These are phyloP conservation scores for Cerastis rubricosa DNA, from an alignment of 2,888 invertebrate genomes.

Conservation along the genomic window DNA sequence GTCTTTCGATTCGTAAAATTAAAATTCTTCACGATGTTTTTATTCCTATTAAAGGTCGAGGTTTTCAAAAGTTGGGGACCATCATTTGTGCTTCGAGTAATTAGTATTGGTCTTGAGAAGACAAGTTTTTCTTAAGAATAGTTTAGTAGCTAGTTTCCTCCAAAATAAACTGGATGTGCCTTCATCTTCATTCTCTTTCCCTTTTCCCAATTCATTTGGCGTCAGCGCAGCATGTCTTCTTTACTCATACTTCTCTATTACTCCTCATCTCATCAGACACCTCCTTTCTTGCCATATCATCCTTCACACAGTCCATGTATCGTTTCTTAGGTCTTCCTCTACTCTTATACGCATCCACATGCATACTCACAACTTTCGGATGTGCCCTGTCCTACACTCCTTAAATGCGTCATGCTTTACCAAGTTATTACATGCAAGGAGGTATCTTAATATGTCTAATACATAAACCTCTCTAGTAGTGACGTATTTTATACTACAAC, in stretches of 20 bases:
- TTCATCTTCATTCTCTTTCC: neutral
- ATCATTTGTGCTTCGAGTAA: neutral
- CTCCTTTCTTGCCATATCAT: too few relatives aligned
- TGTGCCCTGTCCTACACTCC: neutral
- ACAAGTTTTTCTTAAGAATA: neutral
- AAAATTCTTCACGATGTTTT: neutral
- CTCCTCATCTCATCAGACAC: too few relatives aligned
- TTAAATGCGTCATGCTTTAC: neutral
- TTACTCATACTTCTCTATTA: too few relatives aligned
- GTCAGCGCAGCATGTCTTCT: too few relatives aligned
- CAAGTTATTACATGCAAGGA: neutral
- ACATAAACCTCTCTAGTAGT: neutral
- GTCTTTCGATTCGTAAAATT: too few relatives aligned
- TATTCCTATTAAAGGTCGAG: neutral
- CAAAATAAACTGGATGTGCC: neutral
- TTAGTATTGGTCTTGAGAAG: neutral
- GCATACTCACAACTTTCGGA: too few relatives aligned
- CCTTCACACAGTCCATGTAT: too few relatives aligned
- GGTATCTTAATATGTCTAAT: neutral
- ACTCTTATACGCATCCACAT: too few relatives aligned
- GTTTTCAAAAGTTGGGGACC: neutral
- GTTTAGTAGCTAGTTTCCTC: neutral
- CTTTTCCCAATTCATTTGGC: too few relatives aligned
- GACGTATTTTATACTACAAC: constrained; percentile 18
- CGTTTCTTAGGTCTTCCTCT: too few relatives aligned